A percentile compares a stretch with the other conserved stretches of the same genome.
Conservation (phyloP, 30 jellyfish, hydroid and myxozoan genomes). For the Thelohanellus kitauei region DNA sequence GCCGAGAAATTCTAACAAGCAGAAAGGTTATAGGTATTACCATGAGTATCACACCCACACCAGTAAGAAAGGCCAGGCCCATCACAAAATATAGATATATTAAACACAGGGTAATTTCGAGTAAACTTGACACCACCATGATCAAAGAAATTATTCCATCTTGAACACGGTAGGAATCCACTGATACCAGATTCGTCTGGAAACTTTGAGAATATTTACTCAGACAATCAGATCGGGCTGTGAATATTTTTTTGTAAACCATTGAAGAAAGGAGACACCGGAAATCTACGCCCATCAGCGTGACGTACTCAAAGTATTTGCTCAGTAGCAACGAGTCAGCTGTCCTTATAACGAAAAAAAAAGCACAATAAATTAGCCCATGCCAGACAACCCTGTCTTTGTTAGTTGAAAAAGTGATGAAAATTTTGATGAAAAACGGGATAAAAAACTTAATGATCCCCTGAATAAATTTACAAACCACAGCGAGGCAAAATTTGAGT, state of each 20-base stretch:
- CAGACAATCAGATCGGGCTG: no score
- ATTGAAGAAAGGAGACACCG: not conserved
- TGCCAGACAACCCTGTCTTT: no score
- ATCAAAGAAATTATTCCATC: slow-evolving; percentile 27
- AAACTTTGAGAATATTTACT: no score
- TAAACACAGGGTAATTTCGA: slow-evolving; percentile 27
- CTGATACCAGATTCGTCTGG: slow-evolving; percentile 41
- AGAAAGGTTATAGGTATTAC: slow-evolving; percentile 25
- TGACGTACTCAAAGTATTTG: not conserved
- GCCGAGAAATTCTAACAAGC: slow-evolving; percentile 4
- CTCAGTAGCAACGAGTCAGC: not conserved
- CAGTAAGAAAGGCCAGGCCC: slow-evolving; percentile 67
- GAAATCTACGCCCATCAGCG: not conserved
- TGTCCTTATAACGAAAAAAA: not conserved
- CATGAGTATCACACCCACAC: slow-evolving; percentile 25
- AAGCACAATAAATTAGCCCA: not conserved
- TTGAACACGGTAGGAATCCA: slow-evolving; percentile 49
- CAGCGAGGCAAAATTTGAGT: no score
- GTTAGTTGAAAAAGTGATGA: no score
- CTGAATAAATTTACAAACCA: no score
- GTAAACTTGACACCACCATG: slow-evolving; percentile 66
- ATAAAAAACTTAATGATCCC: no score
- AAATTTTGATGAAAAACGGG: no score
- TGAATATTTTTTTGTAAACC: not conserved
- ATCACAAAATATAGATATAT: slow-evolving; percentile 13